These are phyloP conservation scores for Bombus cullumanus DNA, from an alignment of 1,140 invertebrate genomes.

Conservation along the genomic window DNA sequence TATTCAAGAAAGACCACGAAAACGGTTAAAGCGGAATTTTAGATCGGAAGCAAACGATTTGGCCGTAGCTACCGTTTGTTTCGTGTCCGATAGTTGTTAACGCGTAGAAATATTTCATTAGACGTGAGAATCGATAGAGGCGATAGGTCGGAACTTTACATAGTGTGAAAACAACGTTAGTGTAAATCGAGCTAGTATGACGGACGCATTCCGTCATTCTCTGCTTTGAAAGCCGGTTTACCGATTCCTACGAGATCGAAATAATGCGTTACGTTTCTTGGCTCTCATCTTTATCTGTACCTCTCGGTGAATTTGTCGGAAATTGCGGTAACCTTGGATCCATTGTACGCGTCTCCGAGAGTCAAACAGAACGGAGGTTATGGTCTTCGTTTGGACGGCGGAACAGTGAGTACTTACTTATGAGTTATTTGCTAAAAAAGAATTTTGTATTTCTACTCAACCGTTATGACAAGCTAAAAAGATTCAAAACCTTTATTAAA, in stretches of 20 bases:
- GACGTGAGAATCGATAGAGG: slow-evolving; percentile 26
- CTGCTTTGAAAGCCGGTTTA: background rate
- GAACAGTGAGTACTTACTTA: slow-evolving; percentile 21
- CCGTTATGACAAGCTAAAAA: too few species aligned
- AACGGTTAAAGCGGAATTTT: too few species aligned
- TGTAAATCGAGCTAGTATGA: slow-evolving; percentile 19
- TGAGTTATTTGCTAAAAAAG: too few species aligned
- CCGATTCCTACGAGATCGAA: background rate
- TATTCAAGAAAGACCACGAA: too few species aligned
- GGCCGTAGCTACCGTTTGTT: background rate
- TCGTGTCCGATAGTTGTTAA: background rate
- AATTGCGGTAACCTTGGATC: background rate
- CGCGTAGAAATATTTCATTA: slow-evolving; percentile 48
- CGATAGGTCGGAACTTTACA: background rate
- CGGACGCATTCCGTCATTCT: background rate
- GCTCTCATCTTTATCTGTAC: too few species aligned
- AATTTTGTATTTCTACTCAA: accelerated
- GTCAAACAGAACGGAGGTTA: background rate
- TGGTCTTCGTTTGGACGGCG: slow-evolving; percentile 36
- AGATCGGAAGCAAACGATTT: background rate
- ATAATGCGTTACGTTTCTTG: slow-evolving; percentile 22
- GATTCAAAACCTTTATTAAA: accelerated
- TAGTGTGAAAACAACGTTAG: background rate
- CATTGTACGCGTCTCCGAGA: background rate
- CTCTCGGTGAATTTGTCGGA: background rate